Conservation (phyloP, 2,113 vertebrate species). For the Cyprinus carpio region DNA sequence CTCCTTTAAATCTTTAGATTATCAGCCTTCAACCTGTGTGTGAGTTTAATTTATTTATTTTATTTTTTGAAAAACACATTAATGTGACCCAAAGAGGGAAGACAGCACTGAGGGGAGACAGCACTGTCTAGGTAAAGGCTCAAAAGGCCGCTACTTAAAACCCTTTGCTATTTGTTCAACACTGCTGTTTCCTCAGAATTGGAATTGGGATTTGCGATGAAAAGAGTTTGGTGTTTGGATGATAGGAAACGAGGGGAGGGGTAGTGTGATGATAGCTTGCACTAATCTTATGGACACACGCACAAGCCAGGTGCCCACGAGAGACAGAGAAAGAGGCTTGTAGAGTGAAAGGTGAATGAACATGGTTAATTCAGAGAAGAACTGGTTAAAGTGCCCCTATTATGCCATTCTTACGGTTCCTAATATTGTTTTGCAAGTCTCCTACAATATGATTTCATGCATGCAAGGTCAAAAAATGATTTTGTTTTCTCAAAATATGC, state of each 20-base stretch:
- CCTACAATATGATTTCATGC: too few species aligned
- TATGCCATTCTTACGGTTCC: too few species aligned
- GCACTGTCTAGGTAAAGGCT: too few species aligned
- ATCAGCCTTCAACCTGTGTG: neutral
- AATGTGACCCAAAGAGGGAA: too few species aligned
- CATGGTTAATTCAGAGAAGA: neutral
- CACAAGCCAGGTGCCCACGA: constrained; percentile 66
- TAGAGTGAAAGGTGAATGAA: constrained; percentile 53
- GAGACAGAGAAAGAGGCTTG: constrained; percentile 55
- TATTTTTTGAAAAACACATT: too few species aligned
- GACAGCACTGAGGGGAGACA: too few species aligned
- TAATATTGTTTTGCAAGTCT: too few species aligned
- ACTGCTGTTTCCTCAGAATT: constrained; percentile 12
- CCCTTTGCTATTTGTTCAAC: neutral
- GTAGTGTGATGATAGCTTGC: constrained; percentile 70
- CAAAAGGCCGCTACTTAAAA: too few species aligned
- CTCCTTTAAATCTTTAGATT: neutral
- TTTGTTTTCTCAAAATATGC: too few species aligned
- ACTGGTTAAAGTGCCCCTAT: neutral
- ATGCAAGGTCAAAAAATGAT: too few species aligned
- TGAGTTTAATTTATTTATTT: neutral
- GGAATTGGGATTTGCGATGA: constrained; percentile 31
- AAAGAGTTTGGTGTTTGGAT: constrained; percentile 8
- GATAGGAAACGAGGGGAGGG: constrained; percentile 19
- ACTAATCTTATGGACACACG: constrained; percentile 77